Conservation (phyloP, 2,113 vertebrate genomes). For the Crotalus viridis region DNA sequence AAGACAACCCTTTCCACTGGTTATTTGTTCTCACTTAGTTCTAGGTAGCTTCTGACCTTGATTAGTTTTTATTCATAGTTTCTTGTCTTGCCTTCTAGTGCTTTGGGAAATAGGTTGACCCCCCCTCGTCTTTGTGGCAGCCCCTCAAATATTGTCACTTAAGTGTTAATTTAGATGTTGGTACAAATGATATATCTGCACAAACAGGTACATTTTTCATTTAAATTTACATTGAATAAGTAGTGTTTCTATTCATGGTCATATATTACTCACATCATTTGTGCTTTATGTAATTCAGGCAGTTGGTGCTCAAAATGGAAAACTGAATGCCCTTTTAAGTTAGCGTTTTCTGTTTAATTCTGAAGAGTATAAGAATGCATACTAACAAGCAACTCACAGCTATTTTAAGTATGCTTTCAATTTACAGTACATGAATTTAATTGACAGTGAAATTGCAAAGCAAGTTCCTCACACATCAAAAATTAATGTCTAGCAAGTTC, state of each 20-base stretch:
- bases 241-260: constrained; percentile 17
- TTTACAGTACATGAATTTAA: constrained; percentile 38
- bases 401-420: constrained; percentile 38
- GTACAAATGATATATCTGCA: not conserved
- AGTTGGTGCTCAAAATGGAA: not conserved
- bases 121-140: not conserved
- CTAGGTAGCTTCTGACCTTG: too few species aligned
- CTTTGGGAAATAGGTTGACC: too few species aligned
- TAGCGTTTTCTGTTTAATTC: constrained; percentile 34
- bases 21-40: too few species aligned
- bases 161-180: not conserved
- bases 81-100: too few species aligned
- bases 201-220: not conserved
- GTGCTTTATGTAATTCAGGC: constrained; percentile 24
- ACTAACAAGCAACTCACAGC: constrained; percentile 10
- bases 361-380: constrained; percentile 20
- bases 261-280: constrained; percentile 17
- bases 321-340: not conserved
- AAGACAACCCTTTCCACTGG: too few species aligned
- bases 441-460: constrained; percentile 50
- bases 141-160: not conserved
- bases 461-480: constrained; percentile 44
- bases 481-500: constrained; percentile 40
- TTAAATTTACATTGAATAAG: accelerated
- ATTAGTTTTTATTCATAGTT: too few species aligned